These are phyloP conservation scores for Plodia interpunctella DNA, from an alignment of 1,140 invertebrate genomes.

Conservation along the genomic window DNA sequence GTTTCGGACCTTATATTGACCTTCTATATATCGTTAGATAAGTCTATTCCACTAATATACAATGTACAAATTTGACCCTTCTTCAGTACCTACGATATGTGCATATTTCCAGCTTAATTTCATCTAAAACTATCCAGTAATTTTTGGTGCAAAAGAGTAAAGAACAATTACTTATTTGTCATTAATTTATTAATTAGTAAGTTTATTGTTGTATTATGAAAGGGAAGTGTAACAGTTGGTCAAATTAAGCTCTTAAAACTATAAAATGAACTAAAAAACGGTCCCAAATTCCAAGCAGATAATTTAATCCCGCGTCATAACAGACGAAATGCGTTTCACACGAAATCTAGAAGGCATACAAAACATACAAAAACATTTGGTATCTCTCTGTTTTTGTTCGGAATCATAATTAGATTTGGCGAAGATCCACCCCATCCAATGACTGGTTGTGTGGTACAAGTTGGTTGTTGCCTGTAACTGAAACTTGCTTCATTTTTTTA, in stretches of 20 bases:
- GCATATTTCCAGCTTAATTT: too few species aligned
- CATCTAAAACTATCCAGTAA: too few species aligned
- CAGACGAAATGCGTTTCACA: constrained; percentile 39
- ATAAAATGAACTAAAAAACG: background rate
- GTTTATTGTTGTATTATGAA: background rate
- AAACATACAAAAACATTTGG: constrained; percentile 54
- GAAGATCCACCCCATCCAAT: constrained; percentile 42
- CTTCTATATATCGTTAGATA: too few species aligned
- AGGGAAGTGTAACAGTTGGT: background rate
- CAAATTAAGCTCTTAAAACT: background rate
- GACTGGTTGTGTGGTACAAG: constrained; percentile 33
- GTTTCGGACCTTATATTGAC: too few species aligned
- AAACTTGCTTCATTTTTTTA: too few species aligned
- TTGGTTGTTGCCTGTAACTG: constrained; percentile 4
- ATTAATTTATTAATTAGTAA: too few species aligned
- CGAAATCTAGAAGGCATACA: constrained; percentile 38
- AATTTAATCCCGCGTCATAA: constrained; percentile 31
- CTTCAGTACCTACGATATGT: too few species aligned
- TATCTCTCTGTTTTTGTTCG: constrained; percentile 47
- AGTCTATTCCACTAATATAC: too few species aligned
- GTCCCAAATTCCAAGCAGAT: background rate
- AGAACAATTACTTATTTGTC: too few species aligned
- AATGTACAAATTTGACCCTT: too few species aligned
- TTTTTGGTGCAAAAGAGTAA: too few species aligned
- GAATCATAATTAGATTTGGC: constrained; percentile 71